Evolutionary conservation across 2,113 vertebrate genomes (phyloP).

Genomic region (Theristicus caerulescens): DNA sequence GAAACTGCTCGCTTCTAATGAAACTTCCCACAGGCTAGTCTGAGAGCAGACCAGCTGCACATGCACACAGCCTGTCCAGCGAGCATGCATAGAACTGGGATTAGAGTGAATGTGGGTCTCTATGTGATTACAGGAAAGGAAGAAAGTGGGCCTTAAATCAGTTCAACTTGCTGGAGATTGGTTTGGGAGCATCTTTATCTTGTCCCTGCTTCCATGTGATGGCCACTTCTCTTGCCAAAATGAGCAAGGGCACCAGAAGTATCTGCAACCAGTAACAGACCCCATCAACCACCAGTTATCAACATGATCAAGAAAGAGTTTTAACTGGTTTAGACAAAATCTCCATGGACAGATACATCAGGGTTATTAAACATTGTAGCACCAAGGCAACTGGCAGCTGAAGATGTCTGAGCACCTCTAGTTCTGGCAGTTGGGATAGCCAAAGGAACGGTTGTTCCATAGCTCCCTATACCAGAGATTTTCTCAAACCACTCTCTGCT

Average conservation of each 20-base stretch:
- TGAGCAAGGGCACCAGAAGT: background rate
- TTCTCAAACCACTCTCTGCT: background rate
- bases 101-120: background rate
- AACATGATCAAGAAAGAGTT: background rate
- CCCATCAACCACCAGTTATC: background rate
- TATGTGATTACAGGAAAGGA: background rate
- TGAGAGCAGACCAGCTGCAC: background rate
- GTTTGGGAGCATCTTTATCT: background rate
- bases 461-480: background rate
- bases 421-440: background rate
- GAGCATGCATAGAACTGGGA: background rate
- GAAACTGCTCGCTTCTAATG: rapidly evolving
- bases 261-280: background rate
- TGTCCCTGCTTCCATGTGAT: background rate
- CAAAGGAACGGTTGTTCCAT: background rate
- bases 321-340: background rate
- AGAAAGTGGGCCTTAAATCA: background rate
- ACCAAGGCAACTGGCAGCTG: background rate
- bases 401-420: background rate
- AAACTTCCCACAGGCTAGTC: background rate
- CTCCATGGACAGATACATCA: background rate
- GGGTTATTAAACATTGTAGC: background rate
- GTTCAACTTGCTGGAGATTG: background rate
- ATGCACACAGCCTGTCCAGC: background rate
- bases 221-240: background rate